Evolutionary conservation across 1,140 invertebrate species (phyloP).

Genomic region (Melipona quadrifasciata): DNA sequence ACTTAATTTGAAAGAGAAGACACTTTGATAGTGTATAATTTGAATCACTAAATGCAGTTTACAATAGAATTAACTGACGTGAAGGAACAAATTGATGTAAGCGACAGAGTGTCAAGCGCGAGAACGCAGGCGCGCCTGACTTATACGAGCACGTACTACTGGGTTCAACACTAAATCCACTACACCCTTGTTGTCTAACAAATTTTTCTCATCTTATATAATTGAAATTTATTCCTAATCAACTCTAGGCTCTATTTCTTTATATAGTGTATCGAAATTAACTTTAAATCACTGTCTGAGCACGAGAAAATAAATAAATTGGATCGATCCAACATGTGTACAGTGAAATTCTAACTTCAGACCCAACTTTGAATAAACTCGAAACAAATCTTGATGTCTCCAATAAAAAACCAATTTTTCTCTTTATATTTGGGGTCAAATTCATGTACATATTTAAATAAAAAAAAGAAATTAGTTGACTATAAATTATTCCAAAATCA

Average conservation of each 20-base stretch:
- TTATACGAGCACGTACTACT: neutral
- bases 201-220: neutral
- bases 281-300: neutral
- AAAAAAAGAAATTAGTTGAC: no score
- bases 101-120: neutral
- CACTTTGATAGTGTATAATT: no score
- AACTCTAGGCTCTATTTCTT: neutral
- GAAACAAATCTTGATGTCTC: neutral
- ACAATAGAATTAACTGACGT: neutral
- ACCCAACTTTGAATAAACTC: neutral
- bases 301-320: neutral
- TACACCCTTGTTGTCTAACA: neutral
- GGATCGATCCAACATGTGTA: conserved; percentile 2
- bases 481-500: neutral
- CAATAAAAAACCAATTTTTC: neutral
- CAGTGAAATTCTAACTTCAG: neutral
- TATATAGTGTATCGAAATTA: neutral
- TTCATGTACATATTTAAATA: no score
- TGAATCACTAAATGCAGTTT: no score
- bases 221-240: neutral
- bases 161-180: neutral
- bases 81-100: neutral
- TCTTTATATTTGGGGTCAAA: neutral
- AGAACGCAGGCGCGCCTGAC: neutral
- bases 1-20: no score